phyloP scores from a whole-genome alignment of 92 coral and sea anemone species.

The Epizoanthus rinbou region DNA sequence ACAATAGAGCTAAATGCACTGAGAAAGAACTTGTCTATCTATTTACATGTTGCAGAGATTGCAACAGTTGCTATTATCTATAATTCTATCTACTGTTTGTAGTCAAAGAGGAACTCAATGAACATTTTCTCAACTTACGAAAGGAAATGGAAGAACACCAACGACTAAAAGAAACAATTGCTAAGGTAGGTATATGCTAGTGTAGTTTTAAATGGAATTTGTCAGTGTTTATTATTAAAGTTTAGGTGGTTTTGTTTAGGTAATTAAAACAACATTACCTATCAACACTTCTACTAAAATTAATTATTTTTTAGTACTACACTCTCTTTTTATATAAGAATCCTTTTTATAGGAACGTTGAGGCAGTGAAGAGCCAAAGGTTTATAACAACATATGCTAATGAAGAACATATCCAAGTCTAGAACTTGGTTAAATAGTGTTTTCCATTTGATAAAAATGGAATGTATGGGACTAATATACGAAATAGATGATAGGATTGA shows the following conservation, averaged over 20 bases:
- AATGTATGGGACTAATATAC: background rate
- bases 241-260: no score
- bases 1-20: no score
- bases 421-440: no score
- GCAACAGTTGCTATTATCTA: background rate
- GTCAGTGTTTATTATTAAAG: background rate
- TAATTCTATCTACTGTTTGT: background rate
- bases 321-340: no score
- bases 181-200: slow-evolving; percentile 59
- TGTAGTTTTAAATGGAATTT: background rate
- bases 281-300: background rate
- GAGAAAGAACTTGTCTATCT: no score
- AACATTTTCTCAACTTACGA: slow-evolving; percentile 61
- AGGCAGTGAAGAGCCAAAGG: no score
- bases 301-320: background rate
- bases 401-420: no score
- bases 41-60: no score
- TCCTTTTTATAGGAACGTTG: no score
- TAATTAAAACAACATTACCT: no score
- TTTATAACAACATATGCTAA: no score
- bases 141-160: slow-evolving; percentile 78
- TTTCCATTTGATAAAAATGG: no score
- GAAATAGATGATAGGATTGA: background rate
- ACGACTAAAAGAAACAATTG: slow-evolving; percentile 59
- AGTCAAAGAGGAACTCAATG: slow-evolving; percentile 87